Evolutionary conservation across 2,113 vertebrate genomes (phyloP).

Genomic region (Chloebia gouldiae): DNA sequence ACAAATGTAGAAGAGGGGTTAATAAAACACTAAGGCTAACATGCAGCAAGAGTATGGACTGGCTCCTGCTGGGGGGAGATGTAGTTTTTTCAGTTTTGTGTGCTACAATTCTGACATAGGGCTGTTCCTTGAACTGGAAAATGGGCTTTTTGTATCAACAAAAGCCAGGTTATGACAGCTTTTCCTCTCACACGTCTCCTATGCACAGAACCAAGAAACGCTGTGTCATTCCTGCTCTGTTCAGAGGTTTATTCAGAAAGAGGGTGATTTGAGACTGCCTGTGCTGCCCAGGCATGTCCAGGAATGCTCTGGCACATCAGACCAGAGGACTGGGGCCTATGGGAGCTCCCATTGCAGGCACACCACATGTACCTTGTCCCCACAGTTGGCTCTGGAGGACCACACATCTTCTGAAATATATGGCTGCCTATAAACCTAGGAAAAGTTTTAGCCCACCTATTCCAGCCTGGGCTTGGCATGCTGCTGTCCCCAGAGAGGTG

Average conservation of each 20-base stretch:
- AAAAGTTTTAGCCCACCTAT: neutral
- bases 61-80: neutral
- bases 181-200: neutral
- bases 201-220: neutral
- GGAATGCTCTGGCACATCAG: neutral
- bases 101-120: neutral
- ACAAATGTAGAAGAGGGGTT: neutral
- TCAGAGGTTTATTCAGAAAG: neutral
- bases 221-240: neutral
- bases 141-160: neutral
- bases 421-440: neutral
- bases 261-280: neutral
- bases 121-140: neutral
- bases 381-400: neutral
- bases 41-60: fast-evolving
- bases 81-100: neutral
- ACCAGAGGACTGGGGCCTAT: fast-evolving
- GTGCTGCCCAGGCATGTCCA: fast-evolving
- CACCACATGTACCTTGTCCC: neutral
- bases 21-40: neutral
- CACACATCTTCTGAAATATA: neutral
- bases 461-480: neutral
- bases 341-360: neutral
- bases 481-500: neutral
- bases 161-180: neutral